Evolutionary conservation across 1,140 invertebrate genomes (phyloP), one percentile per base, ranked within the genome.

Genomic region (Choristoneura fumiferana): DNA sequence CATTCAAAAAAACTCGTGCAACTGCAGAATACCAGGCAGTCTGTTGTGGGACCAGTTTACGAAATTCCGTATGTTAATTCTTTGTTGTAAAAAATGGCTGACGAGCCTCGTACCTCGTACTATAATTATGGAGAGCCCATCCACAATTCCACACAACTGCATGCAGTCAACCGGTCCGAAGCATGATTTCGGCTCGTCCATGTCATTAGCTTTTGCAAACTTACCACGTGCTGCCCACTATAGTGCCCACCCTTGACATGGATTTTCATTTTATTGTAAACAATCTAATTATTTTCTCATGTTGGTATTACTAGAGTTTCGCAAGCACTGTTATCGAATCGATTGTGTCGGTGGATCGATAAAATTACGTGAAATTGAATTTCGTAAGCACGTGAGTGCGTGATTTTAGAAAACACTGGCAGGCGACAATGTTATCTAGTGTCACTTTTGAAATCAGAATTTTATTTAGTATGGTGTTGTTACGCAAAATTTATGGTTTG

Each of bases 161-260:
- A 17, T 6, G 43, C 43, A 49, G 4, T 18, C 17, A 12, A 49
- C 43, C 43, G 43, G 43, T 49, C 12, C n/a, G 10, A 22, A 33
- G 2, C 0, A 12, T 12, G 22, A 49, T 33, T 49, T 49, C 22
- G 43, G 22, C 22, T 4, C 18, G 10, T 29, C 22, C 22, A 29
- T 29, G n/a, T 22, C 40, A n/a, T 43, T 43, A 49, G 10, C 29
- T 43, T 17, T 34, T 56, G 15, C 54, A 56, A 14, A 13, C 43
- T 53, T 33, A 15, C 36, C 34, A 45, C 29, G 22, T 58, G 35
- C 52, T 34, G 55, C 9, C 36, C 29, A 54, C 37, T 74, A 76
- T 78, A 78, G 78, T 34, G 55, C 9, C 36, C 29, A 54, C 37
- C 76, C 78, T 78, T 81, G 78, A 77, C 78, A 81, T 65, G 58